Evolutionary conservation across 1,140 invertebrate genomes (phyloP).

Genomic region (Latrodectus geometricus): DNA sequence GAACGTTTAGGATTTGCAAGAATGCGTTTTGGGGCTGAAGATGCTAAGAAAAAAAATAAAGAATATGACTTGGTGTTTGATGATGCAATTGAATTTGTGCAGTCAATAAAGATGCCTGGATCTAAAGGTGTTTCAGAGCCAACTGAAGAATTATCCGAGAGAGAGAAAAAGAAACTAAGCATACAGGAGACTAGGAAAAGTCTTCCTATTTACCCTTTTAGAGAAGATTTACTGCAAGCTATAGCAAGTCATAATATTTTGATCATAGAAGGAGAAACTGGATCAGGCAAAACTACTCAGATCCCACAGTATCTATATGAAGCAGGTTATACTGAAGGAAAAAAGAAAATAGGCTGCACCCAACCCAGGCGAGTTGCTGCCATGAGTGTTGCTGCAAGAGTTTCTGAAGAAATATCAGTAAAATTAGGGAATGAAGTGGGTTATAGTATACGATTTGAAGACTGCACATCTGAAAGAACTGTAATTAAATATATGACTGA

Average conservation of each 20-base stretch:
- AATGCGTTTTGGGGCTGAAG: slow-evolving; percentile 92
- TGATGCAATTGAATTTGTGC: slow-evolving; percentile 97
- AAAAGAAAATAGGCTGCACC: slow-evolving; percentile 84
- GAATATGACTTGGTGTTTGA: slow-evolving; percentile 95
- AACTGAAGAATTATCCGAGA: slow-evolving; percentile 75
- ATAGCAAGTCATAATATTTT: slow-evolving; percentile 90
- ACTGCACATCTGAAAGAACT: slow-evolving; percentile 80
- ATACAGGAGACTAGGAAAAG: slow-evolving; percentile 94
- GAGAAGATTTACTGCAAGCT: slow-evolving; percentile 87
- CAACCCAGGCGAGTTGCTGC: slow-evolving; percentile 84
- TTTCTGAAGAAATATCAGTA: slow-evolving; percentile 79
- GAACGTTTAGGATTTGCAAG: slow-evolving; percentile 95
- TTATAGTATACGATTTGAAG: slow-evolving; percentile 84
- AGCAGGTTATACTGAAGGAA: slow-evolving; percentile 77
- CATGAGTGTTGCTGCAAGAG: slow-evolving; percentile 81
- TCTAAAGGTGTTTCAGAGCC: slow-evolving; percentile 70
- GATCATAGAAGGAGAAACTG: slow-evolving; percentile 97
- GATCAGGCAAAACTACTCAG: slow-evolving; percentile 98
- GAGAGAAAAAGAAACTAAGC: slow-evolving; percentile 81
- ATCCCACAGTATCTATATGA: slow-evolving; percentile 97
- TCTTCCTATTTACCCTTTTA: slow-evolving; percentile 94
- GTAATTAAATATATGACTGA: slow-evolving; percentile 99
- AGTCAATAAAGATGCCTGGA: slow-evolving; percentile 91
- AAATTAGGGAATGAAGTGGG: slow-evolving; percentile 82
- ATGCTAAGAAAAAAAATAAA: slow-evolving; percentile 77